A percentile compares a stretch with the other conserved stretches of the same genome.
Evolutionary conservation across 2,113 vertebrate species (phyloP).

Genomic region (Marcusenius ussheri): DNA sequence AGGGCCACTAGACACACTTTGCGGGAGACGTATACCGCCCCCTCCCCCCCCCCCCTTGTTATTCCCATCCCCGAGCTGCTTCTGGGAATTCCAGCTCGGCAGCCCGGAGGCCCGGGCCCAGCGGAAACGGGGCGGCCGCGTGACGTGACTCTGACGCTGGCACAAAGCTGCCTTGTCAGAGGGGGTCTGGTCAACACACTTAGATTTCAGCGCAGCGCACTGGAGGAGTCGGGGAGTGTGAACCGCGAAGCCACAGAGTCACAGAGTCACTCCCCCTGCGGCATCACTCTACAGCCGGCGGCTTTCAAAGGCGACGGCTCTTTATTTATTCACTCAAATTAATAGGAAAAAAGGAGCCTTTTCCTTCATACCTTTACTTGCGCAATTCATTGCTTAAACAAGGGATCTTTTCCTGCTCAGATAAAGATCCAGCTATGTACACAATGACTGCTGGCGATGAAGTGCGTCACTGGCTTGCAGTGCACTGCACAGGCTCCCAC

Average conservation of each 20-base stretch:
- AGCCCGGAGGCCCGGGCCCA: neutral
- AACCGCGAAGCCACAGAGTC: neutral
- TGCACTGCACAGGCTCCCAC: neutral
- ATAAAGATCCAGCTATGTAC: slow-evolving; percentile 5
- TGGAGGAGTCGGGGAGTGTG: neutral
- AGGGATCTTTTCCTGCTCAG: neutral
- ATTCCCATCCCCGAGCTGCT: neutral
- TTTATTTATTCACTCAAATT: neutral
- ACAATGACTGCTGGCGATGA: neutral
- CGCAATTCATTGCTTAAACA: neutral
- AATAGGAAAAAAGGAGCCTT: neutral
- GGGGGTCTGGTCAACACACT: neutral
- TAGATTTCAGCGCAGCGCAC: neutral
- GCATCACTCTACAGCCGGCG: neutral
- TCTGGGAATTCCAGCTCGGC: neutral
- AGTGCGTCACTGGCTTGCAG: neutral
- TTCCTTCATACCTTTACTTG: neutral
- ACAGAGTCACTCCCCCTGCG: neutral
- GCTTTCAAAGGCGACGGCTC: neutral
- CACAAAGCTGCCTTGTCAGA: neutral
- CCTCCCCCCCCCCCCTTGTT: neutral
- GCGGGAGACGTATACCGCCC: neutral
- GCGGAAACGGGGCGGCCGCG: neutral
- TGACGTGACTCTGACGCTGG: neutral
- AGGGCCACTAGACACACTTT: neutral